These are phyloP conservation scores for Penaeus indicus DNA, from an alignment of 1,140 invertebrate species.

Conservation along the genomic window DNA sequence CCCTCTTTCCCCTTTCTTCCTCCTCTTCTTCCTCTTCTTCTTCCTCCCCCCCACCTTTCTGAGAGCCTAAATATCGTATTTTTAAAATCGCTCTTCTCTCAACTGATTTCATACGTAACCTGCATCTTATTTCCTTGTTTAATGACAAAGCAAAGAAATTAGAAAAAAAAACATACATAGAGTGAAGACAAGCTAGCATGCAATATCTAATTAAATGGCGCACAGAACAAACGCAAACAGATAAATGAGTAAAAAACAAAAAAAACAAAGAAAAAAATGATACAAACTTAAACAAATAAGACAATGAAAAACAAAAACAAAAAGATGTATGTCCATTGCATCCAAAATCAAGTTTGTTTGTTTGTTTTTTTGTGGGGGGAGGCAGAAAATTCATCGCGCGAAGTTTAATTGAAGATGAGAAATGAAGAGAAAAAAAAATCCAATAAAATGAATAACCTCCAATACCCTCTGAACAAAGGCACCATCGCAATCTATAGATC, in stretches of 20 bases:
- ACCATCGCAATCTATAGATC: slow-evolving; percentile 12
- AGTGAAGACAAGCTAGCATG: no score
- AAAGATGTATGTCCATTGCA: neutral
- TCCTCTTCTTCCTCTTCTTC: neutral
- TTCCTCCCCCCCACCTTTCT: neutral
- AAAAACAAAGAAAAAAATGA: neutral
- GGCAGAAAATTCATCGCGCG: no score
- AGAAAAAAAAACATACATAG: no score
- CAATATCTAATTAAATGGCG: no score
- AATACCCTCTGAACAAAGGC: neutral
- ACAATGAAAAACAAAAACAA: neutral
- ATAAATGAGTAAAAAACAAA: neutral
- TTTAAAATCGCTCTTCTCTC: no score
- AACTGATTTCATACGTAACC: no score
- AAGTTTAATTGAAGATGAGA: no score
- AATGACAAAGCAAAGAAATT: no score
- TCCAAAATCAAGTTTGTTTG: neutral
- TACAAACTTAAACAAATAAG: neutral
- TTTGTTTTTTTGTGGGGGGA: neutral
- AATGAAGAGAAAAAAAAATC: neutral
- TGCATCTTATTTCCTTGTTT: no score
- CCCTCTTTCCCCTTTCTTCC: neutral
- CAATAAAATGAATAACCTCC: neutral
- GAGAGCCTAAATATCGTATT: no score
- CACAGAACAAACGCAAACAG: no score